phyloP scores from a whole-genome alignment of 2,888 invertebrate species.

The Uropetala carovei region DNA sequence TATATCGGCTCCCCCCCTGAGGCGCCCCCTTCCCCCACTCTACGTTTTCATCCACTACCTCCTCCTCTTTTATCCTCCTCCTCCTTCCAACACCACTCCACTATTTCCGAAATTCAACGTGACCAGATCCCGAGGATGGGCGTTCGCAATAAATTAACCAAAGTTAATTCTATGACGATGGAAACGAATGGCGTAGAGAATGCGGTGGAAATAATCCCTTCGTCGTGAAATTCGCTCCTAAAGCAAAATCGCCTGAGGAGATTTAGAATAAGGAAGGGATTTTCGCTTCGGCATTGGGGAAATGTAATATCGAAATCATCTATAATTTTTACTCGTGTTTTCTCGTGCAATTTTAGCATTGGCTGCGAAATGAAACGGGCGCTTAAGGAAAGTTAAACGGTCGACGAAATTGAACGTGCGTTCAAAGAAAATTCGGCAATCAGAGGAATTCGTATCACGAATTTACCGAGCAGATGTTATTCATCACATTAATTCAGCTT shows the following conservation, averaged over 20 bases:
- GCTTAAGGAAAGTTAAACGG: no score
- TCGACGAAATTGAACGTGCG: no score
- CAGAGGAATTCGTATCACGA: no score
- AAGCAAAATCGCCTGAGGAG: background rate
- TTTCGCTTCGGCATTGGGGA: no score
- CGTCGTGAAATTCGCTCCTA: background rate
- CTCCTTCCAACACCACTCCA: no score
- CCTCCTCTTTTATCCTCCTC: background rate
- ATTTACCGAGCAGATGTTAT: no score
- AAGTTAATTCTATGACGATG: background rate
- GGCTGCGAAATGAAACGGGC: background rate
- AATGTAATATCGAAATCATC: background rate
- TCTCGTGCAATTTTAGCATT: background rate
- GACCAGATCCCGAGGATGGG: background rate
- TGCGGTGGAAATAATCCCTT: background rate
- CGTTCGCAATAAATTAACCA: slow-evolving; percentile 36
- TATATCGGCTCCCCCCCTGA: background rate
- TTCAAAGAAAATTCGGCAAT: no score
- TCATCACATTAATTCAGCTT: no score
- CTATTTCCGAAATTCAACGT: background rate
- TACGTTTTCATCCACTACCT: background rate
- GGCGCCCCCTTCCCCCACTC: background rate
- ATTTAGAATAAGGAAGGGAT: background rate
- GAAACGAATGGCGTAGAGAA: background rate
- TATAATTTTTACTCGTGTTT: background rate